These are phyloP conservation scores for Pygmarrhopalites habei DNA, from an alignment of 1,140 invertebrate species.

Conservation along the genomic window DNA sequence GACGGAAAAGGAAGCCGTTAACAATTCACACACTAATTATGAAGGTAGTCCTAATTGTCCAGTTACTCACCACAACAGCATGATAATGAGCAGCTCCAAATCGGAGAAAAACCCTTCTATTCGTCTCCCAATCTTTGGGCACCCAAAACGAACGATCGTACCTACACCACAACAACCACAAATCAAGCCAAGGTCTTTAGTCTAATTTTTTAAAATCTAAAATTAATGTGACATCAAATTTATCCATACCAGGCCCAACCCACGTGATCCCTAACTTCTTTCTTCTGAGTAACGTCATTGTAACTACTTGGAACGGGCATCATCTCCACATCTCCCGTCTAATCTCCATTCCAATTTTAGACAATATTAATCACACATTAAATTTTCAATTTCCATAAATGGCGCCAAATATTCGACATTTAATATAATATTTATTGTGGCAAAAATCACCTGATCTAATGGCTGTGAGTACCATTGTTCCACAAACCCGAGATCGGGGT, in stretches of 20 bases:
- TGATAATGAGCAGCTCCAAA: conserved; percentile 85
- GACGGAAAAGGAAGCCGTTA: background rate
- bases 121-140: conserved; percentile 60
- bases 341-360: too few species aligned
- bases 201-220: too few species aligned
- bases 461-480: conserved; percentile 46
- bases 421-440: too few species aligned
- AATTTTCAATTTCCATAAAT: too few species aligned
- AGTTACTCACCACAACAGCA: conserved; percentile 62
- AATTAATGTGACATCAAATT: too few species aligned
- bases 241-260: conserved; percentile 92
- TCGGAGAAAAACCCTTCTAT: conserved; percentile 64
- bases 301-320: conserved; percentile 96
- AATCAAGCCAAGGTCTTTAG: too few species aligned
- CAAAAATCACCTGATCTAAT: too few species aligned
- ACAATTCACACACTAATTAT: background rate
- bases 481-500: conserved; percentile 47
- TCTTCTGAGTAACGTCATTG: conserved; percentile 87
- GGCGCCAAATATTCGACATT: too few species aligned
- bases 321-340: conserved; percentile 48
- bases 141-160: conserved; percentile 76
- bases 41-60: background rate
- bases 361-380: too few species aligned
- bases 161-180: too few species aligned
- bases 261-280: conserved; percentile 76